phyloP scores from a whole-genome alignment of 2,797 vertebrate genomes.

The Amniataba percoides region DNA sequence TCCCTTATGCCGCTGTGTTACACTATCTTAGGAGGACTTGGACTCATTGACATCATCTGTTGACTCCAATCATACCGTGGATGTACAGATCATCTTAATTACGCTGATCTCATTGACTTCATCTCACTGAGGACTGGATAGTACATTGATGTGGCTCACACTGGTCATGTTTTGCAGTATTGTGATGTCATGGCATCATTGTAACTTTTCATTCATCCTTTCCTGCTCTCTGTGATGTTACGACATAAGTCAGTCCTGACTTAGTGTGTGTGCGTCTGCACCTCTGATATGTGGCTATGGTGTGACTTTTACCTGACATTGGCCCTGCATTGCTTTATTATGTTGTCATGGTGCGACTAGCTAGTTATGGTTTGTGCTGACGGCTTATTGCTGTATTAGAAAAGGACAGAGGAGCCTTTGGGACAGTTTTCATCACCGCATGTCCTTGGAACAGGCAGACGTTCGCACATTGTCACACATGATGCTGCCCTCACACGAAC shows the following conservation, averaged over 20 bases:
- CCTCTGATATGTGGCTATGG: conserved; percentile 26
- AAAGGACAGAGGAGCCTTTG: conserved; percentile 75
- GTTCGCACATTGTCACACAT: conserved; percentile 59
- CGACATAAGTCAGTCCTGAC: conserved; percentile 3
- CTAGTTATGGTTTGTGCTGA: conserved; percentile 70
- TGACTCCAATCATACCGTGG: neutral
- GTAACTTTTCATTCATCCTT: neutral
- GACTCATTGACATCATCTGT: neutral
- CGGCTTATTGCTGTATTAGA: conserved; percentile 68
- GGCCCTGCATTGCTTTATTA: conserved; percentile 55
- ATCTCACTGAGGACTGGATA: neutral
- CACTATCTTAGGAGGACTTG: neutral
- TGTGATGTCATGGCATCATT: neutral
- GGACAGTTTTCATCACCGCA: conserved; percentile 67
- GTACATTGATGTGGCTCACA: neutral
- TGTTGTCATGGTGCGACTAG: conserved; percentile 64
- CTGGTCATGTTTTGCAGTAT: neutral
- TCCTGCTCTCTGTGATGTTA: conserved; percentile 17
- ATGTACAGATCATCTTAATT: neutral
- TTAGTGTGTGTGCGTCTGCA: neutral
- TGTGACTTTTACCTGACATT: conserved; percentile 77
- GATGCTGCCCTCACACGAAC: conserved; percentile 17
- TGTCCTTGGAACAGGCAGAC: conserved; percentile 71
- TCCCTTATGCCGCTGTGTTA: neutral
- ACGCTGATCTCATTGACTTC: neutral